phyloP scores from a whole-genome alignment of 2,888 invertebrate genomes.

The Chorisops tibialis region DNA sequence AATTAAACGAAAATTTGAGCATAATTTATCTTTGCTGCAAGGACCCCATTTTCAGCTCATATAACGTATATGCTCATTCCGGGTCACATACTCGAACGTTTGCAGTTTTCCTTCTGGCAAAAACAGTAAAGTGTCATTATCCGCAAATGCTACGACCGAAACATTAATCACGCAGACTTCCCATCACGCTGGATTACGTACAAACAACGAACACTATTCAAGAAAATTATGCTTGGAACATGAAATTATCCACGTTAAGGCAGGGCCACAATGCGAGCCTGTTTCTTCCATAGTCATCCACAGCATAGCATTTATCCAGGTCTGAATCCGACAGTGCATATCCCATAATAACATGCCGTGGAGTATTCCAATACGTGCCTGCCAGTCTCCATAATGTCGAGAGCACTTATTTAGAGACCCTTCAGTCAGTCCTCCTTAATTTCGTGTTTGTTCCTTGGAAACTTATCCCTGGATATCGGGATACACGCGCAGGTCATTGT shows the following conservation, averaged over 20 bases:
- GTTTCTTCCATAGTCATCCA: too few relatives aligned
- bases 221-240: constrained; percentile 22
- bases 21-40: too few relatives aligned
- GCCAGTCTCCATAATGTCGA: background rate
- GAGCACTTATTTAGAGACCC: constrained; percentile 1
- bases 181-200: constrained; percentile 18
- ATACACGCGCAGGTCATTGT: background rate
- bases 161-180: constrained; percentile 24
- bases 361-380: constrained; percentile 10
- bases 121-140: constrained; percentile 22
- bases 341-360: constrained; percentile 19
- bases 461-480: background rate
- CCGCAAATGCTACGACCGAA: constrained; percentile 20
- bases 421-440: constrained; percentile 5
- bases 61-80: too few relatives aligned
- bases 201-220: constrained; percentile 20
- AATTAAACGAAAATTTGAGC: too few relatives aligned
- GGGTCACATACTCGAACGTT: too few relatives aligned
- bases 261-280: too few relatives aligned
- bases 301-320: background rate
- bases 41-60: too few relatives aligned
- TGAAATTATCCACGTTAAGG: constrained; percentile 21
- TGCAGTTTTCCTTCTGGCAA: background rate
- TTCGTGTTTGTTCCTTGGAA: background rate
- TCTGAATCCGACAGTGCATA: constrained; percentile 12